These are phyloP conservation scores for Diplosoma virens DNA, from an alignment of 23 tunicate species.

Conservation along the genomic window DNA sequence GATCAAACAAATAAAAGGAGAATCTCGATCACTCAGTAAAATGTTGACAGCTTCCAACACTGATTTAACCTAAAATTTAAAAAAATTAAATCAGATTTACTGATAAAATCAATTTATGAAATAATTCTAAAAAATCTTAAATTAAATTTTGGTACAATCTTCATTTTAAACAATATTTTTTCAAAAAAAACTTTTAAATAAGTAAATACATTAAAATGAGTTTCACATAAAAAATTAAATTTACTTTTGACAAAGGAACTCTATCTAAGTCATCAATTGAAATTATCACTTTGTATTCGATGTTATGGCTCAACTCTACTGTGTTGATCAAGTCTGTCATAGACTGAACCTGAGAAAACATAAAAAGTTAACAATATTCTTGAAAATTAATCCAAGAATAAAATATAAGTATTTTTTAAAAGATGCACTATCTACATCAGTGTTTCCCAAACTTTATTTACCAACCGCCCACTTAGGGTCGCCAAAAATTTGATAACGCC, in stretches of 20 bases:
- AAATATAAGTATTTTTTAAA: too few species aligned
- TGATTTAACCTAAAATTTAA: constrained; percentile 65
- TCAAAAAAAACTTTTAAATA: neutral
- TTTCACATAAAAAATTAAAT: neutral
- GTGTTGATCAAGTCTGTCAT: constrained; percentile 52
- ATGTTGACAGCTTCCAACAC: constrained; percentile 82
- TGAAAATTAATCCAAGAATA: too few species aligned
- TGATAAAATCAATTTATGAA: too few species aligned
- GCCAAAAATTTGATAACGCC: too few species aligned
- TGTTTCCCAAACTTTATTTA: too few species aligned
- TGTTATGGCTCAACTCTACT: constrained; percentile 37
- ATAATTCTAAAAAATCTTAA: too few species aligned
- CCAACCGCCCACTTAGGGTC: too few species aligned
- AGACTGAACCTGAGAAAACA: constrained; percentile 52
- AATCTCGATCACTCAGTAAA: constrained; percentile 65
- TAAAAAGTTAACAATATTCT: too few species aligned
- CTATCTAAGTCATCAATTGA: constrained; percentile 87
- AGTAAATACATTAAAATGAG: neutral
- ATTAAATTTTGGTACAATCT: too few species aligned
- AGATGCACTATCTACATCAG: too few species aligned
- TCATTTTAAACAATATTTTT: too few species aligned
- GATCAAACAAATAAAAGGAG: constrained; percentile 81
- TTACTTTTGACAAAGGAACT: constrained; percentile 60
- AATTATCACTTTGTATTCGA: constrained; percentile 67
- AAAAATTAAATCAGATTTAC: too few species aligned